A percentile compares a stretch with the other conserved stretches of the same genome.
Evolutionary conservation across 1,140 invertebrate species (phyloP).

Genomic region (Drosophila pseudoobscura): DNA sequence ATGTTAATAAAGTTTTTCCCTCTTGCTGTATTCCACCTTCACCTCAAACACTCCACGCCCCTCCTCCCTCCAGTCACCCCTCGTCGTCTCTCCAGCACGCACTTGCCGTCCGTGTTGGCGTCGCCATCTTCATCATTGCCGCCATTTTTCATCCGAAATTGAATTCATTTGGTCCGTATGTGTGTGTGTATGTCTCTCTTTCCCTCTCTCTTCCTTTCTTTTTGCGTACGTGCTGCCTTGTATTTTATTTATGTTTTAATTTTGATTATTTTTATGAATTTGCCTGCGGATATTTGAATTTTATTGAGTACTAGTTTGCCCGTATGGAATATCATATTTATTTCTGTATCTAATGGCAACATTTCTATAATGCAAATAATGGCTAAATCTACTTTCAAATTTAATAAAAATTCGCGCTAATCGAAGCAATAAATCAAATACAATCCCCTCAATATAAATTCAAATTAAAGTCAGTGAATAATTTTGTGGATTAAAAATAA

Average conservation of each 20-base stretch:
- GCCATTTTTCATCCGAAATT: slow-evolving; percentile 79
- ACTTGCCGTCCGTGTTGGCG: slow-evolving; percentile 30
- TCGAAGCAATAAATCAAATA: too few relatives aligned
- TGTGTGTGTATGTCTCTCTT: slow-evolving; percentile 9
- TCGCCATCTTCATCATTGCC: slow-evolving; percentile 75
- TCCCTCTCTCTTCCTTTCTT: not conserved
- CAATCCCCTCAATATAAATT: too few relatives aligned
- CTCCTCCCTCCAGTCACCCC: not conserved
- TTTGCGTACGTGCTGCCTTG: slow-evolving; percentile 53
- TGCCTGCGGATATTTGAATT: slow-evolving; percentile 17
- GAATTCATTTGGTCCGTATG: slow-evolving; percentile 66
- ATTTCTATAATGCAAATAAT: too few relatives aligned
- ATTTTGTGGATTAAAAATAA: too few relatives aligned
- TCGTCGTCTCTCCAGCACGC: slow-evolving; percentile 9
- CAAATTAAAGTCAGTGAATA: too few relatives aligned
- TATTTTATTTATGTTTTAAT: slow-evolving; percentile 72
- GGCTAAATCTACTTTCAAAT: too few relatives aligned
- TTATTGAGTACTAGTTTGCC: slow-evolving; percentile 3
- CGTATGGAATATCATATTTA: not conserved
- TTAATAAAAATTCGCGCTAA: too few relatives aligned
- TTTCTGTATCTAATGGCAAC: not conserved
- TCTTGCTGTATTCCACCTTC: not conserved
- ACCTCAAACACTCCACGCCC: not conserved
- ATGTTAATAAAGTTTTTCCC: slow-evolving; percentile 75
- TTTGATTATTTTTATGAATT: slow-evolving; percentile 44